These are phyloP conservation scores for Antigone vipio DNA, from an alignment of 2,113 vertebrate genomes.

Conservation along the genomic window DNA sequence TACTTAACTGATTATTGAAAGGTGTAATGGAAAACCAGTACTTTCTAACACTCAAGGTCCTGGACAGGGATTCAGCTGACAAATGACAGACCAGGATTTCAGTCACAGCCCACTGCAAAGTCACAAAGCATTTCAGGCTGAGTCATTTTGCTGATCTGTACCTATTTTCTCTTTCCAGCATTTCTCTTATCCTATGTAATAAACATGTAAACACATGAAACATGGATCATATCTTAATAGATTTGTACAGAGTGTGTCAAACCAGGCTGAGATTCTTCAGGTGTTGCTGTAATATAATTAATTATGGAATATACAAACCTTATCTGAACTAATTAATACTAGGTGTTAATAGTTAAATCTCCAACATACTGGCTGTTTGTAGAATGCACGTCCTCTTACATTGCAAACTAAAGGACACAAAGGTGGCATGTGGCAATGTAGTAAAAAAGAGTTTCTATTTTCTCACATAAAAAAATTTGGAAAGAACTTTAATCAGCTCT, in stretches of 20 bases:
- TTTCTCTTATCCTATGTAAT: background rate
- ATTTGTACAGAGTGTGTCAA: background rate
- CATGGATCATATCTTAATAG: background rate
- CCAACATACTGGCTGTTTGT: background rate
- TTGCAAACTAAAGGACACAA: background rate
- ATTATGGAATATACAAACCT: background rate
- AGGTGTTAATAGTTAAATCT: background rate
- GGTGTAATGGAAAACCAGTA: background rate
- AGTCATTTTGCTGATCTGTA: background rate
- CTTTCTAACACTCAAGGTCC: background rate
- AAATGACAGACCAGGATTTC: background rate
- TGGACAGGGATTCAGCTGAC: background rate
- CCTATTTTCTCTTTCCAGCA: background rate
- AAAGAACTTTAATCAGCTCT: background rate
- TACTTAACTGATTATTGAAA: background rate
- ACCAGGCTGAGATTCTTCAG: background rate
- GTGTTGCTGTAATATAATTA: background rate
- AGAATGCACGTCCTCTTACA: background rate
- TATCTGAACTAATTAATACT: background rate
- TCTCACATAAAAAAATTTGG: background rate
- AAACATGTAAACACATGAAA: background rate
- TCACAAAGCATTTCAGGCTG: background rate
- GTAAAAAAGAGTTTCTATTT: background rate
- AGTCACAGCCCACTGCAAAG: background rate
- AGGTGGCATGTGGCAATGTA: accelerated